These are phyloP conservation scores for Synergus gifuensis DNA, from an alignment of 2,888 invertebrate species.

Conservation along the genomic window DNA sequence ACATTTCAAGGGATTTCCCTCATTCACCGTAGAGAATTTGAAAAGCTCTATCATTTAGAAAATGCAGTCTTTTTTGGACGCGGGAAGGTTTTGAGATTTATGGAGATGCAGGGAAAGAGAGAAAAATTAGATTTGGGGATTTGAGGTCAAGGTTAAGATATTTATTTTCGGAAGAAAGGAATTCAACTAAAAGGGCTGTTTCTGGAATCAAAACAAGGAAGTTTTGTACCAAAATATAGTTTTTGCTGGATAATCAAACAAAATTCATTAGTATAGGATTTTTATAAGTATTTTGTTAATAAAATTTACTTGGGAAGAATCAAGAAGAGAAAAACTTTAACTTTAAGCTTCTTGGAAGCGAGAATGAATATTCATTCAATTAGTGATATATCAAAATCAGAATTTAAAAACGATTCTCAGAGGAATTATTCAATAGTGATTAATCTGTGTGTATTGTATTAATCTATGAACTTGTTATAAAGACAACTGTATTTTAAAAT, in stretches of 20 bases:
- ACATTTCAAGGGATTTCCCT: not conserved
- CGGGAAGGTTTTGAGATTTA: not conserved
- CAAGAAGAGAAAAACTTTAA: not conserved
- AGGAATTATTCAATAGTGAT: not conserved
- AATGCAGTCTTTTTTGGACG: not conserved
- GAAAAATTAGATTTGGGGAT: not conserved
- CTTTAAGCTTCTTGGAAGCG: not conserved
- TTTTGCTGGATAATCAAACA: not conserved
- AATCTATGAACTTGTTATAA: slow-evolving; percentile 20
- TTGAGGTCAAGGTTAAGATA: slow-evolving; percentile 2
- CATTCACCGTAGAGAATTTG: not conserved
- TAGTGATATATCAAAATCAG: slow-evolving; percentile 1
- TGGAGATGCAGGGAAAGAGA: not conserved
- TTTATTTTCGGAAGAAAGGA: not conserved
- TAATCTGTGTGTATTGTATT: not conserved
- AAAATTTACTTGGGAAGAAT: not conserved
- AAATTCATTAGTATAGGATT: no score
- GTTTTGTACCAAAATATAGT: not conserved
- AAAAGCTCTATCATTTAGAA: not conserved
- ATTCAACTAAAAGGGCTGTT: not conserved
- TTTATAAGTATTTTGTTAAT: not conserved
- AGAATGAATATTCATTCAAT: slow-evolving; percentile 20
- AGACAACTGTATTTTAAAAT: not conserved
- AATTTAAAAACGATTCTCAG: not conserved
- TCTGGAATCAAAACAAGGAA: not conserved